phyloP scores from a whole-genome alignment of 2,113 vertebrate genomes.

The Gallinago undulata region DNA sequence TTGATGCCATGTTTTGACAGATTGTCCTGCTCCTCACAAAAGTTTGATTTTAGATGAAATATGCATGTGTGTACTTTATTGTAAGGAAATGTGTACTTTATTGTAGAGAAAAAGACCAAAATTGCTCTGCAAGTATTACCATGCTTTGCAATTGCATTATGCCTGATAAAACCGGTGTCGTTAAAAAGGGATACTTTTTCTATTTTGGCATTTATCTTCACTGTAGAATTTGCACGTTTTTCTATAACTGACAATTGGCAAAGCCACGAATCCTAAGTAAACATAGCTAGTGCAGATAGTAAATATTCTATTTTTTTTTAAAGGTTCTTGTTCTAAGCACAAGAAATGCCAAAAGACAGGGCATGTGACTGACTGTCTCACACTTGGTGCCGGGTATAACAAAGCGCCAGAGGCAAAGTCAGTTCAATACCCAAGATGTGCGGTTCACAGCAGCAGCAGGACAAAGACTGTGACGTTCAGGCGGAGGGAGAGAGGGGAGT shows the following conservation, averaged over 20 bases:
- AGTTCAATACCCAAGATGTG: neutral
- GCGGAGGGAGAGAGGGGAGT: rapidly evolving
- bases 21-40: neutral
- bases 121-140: neutral
- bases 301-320: slow-evolving; percentile 7
- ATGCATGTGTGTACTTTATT: slow-evolving; percentile 11
- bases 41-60: slow-evolving; percentile 45
- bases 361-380: neutral
- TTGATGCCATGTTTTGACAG: slow-evolving; percentile 27
- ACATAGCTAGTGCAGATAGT: neutral
- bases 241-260: neutral
- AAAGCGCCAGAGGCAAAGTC: slow-evolving; percentile 2
- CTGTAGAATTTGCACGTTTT: neutral
- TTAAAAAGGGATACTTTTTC: slow-evolving; percentile 17
- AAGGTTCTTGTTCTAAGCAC: neutral
- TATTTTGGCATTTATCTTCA: slow-evolving; percentile 4
- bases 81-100: neutral
- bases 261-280: slow-evolving; percentile 11
- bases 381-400: neutral
- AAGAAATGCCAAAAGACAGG: neutral
- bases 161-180: neutral
- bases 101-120: neutral
- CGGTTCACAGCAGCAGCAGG: neutral
- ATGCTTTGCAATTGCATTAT: neutral
- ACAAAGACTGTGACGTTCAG: neutral